A percentile compares a stretch with the other conserved stretches of the same genome.
phyloP scores from a whole-genome alignment of 2,888 invertebrate species.

The Lampropteryx suffumata region DNA sequence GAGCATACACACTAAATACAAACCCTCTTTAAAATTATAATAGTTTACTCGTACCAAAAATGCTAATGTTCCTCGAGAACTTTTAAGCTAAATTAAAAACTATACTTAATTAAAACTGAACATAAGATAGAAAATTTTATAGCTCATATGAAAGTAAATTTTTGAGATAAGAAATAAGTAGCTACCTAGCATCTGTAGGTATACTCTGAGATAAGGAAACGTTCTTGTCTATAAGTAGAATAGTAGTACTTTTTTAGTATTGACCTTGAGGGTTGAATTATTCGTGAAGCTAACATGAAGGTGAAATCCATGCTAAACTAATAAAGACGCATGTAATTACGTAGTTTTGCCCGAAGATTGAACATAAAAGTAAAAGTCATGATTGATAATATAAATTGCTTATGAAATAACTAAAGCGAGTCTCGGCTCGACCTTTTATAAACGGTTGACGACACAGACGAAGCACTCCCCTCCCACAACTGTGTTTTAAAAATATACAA shows the following conservation, averaged over 20 bases:
- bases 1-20: no score
- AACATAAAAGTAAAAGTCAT: slow-evolving; percentile 11
- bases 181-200: background rate
- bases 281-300: no score
- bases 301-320: no score
- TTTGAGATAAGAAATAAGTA: slow-evolving; percentile 9
- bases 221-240: no score
- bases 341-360: slow-evolving; percentile 8
- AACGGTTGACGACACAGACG: slow-evolving; percentile 9
- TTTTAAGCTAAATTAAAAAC: slow-evolving; percentile 16
- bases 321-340: background rate
- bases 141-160: slow-evolving; percentile 17
- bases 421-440: slow-evolving; percentile 13
- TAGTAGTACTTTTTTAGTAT: no score
- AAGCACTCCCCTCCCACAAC: background rate
- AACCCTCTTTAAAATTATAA: no score
- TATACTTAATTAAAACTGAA: slow-evolving; percentile 12
- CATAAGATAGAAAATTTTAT: slow-evolving; percentile 6
- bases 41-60: background rate
- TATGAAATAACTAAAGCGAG: slow-evolving; percentile 11
- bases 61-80: background rate
- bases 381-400: slow-evolving; percentile 14
- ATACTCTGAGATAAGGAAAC: slow-evolving; percentile 4
- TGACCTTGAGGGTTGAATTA: no score
- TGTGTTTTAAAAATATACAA: background rate